Conservation (phyloP, 2,113 vertebrate genomes). For the Austrofundulus limnaeus region DNA sequence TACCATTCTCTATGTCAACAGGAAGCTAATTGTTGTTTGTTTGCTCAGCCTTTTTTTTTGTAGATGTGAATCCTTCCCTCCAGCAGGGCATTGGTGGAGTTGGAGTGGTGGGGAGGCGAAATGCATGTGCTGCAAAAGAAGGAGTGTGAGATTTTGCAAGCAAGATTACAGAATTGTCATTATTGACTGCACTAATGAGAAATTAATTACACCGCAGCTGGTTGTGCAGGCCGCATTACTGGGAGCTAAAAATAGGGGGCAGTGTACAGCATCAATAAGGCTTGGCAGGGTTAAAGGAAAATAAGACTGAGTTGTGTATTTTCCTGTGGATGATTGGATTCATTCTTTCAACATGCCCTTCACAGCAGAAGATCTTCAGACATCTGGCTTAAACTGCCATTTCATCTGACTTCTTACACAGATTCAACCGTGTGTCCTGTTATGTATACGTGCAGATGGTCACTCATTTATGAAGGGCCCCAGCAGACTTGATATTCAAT, state of each 20-base stretch:
- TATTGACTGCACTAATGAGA: slow-evolving; percentile 68
- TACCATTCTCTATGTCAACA: slow-evolving; percentile 60
- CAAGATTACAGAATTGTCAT: slow-evolving; percentile 54
- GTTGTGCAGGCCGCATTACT: slow-evolving; percentile 48
- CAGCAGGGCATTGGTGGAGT: slow-evolving; percentile 32
- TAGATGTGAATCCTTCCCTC: slow-evolving; percentile 25
- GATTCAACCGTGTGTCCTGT: slow-evolving; percentile 27
- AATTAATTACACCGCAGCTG: slow-evolving; percentile 70
- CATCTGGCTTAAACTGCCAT: slow-evolving; percentile 11
- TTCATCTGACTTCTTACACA: slow-evolving; percentile 20
- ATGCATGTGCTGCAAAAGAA: slow-evolving; percentile 11
- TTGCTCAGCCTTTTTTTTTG: slow-evolving; percentile 32
- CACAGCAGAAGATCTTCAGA: not conserved
- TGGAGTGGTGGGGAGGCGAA: not conserved
- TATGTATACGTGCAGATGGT: slow-evolving; percentile 17
- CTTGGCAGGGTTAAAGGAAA: not conserved
- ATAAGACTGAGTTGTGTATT: not conserved
- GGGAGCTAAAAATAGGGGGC: slow-evolving; percentile 55
- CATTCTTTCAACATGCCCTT: not conserved
- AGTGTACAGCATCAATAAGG: slow-evolving; percentile 13
- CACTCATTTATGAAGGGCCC: slow-evolving; percentile 38
- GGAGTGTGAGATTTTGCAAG: slow-evolving; percentile 20
- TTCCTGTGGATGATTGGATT: not conserved
- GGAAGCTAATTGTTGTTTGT: slow-evolving; percentile 74
- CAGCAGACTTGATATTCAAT: slow-evolving; percentile 57